These are phyloP conservation scores for Trichacis sp. DNA, from an alignment of 2,888 invertebrate genomes.

Conservation along the genomic window DNA sequence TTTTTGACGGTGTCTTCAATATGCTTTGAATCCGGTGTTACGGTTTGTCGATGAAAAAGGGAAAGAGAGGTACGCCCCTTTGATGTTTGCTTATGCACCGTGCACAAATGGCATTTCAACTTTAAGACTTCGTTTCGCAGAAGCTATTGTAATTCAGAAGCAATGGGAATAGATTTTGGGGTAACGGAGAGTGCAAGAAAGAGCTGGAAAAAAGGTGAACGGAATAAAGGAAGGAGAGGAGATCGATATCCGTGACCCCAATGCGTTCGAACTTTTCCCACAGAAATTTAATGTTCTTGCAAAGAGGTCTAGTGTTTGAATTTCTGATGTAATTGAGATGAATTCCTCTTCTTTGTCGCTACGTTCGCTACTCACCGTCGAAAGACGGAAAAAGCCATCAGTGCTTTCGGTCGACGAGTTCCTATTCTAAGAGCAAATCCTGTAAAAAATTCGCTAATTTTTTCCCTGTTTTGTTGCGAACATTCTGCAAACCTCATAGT, in stretches of 20 bases:
- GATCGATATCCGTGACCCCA: conserved; percentile 53
- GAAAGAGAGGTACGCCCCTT: conserved; percentile 37
- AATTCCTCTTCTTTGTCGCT: conserved; percentile 1
- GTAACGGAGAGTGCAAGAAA: conserved; percentile 40
- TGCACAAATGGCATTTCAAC: conserved; percentile 49
- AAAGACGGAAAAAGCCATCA: background rate
- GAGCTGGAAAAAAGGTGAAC: conserved; percentile 24
- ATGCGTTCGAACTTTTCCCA: conserved; percentile 53
- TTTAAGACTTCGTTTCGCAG: conserved; percentile 48
- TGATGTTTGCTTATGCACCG: conserved; percentile 50
- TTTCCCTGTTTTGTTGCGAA: too few species aligned
- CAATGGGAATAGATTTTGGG: conserved; percentile 49
- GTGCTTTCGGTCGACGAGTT: background rate
- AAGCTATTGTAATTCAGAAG: conserved; percentile 55
- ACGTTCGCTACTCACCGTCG: background rate
- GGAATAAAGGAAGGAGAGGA: conserved; percentile 15
- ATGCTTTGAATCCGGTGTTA: conserved; percentile 25
- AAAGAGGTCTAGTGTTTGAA: conserved; percentile 32
- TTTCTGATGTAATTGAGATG: conserved; percentile 35
- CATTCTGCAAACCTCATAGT: too few species aligned
- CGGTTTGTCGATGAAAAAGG: conserved; percentile 36
- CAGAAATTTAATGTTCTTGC: conserved; percentile 50
- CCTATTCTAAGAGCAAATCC: too few species aligned
- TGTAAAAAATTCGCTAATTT: too few species aligned
- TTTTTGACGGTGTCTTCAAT: conserved; percentile 31